These are phyloP conservation scores for Catalaphyllia jardinei DNA, from an alignment of 64 coral and sea anemone genomes.

Conservation along the genomic window DNA sequence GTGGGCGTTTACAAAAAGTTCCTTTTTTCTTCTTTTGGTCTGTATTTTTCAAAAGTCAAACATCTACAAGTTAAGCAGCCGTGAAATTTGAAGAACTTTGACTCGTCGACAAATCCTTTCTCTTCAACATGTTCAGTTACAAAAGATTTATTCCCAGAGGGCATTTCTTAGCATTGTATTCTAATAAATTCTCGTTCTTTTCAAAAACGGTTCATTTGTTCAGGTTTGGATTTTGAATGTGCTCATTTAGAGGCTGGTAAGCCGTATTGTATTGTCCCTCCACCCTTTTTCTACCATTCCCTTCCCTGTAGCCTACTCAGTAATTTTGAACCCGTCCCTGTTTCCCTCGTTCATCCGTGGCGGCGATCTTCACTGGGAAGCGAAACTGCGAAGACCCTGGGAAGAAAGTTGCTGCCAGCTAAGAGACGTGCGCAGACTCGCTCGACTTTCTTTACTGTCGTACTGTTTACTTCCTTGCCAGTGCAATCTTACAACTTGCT, in stretches of 20 bases:
- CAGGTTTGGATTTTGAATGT: background rate
- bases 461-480: constrained; percentile 42
- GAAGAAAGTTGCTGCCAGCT: background rate
- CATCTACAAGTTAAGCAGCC: no score
- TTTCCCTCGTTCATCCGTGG: background rate
- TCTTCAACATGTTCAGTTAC: no score
- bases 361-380: background rate
- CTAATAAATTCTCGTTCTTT: background rate
- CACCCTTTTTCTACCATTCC: background rate
- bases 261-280: background rate
- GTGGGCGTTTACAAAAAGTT: no score
- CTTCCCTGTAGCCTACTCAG: background rate
- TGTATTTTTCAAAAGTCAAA: no score
- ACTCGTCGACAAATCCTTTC: no score
- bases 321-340: background rate
- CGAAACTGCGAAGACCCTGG: background rate
- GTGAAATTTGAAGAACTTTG: no score
- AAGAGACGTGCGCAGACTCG: background rate
- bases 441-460: background rate
- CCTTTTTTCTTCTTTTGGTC: no score
- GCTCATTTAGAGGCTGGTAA: background rate
- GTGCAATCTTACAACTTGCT: constrained; percentile 71
- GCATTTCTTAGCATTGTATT: background rate
- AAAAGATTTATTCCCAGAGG: background rate
- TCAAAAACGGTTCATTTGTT: background rate